Base-by-base conservation (phyloP, 2,888 invertebrate species). In the Tachina grossa region DNA sequence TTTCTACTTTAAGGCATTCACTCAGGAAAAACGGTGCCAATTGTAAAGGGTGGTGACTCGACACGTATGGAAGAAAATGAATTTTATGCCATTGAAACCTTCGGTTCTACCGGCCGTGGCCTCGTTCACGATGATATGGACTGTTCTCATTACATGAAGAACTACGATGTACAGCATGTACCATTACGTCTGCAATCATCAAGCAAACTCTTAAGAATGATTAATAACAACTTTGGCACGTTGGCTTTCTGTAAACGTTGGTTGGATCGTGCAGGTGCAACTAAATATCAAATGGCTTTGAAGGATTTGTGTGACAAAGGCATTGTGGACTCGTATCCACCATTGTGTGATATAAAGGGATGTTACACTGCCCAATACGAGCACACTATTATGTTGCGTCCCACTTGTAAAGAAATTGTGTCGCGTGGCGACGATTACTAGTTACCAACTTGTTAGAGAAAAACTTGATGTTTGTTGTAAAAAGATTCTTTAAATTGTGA, bases 361-460 rank as follows among this genome's bases (percentile, higher is more conserved):
- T 98, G 97, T 92, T 99, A 99, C 93, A 99, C 99, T 0, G 99
- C 99, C 61, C 99, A 99, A 93, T 99, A 97, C 92, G 99, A 99
- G 92, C 99, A 99, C 93, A 99, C 99, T 6, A 96, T 99, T 90
- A 95, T 99, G 88, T 94, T 99, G 87, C 94, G 99, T 89, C 99
- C 99, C 57, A 99, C 98, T 0, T 99, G 99, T 94, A 99, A 99
- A 93, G 99, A 99, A 93, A 96, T 99, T 39, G 96, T 99, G 66
- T 98, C 98, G 41, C 96, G 99, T 86, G 99, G 99, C 45, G 96
- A 97, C 87, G 99, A 99, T 93, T 99, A 98, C 84, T 92, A 90
- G 80, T 16, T 8, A 3, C 51, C 31, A 41, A 49, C 10, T 8
- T 11, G 31, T 31, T 31, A 31, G 31, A 31, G 31, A 43, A 65